Percentiles rank a stretch among this genome's conserved stretches.
Conservation (phyloP, 2,113 vertebrate species). For the Cathartes aura region DNA sequence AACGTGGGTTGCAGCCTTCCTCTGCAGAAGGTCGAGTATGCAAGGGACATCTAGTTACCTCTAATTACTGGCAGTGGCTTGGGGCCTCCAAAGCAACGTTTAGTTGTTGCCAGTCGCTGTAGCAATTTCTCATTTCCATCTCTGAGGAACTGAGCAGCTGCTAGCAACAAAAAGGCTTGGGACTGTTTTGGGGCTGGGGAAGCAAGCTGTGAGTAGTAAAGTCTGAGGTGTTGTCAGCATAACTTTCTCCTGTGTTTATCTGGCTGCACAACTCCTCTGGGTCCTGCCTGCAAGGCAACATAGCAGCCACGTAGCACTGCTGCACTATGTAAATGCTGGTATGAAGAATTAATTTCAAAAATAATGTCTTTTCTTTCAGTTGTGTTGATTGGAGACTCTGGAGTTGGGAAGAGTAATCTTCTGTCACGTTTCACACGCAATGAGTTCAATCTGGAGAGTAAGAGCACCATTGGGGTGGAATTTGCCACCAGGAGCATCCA, state of each 20-base stretch:
- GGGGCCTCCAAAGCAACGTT: neutral
- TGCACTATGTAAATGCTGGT: fast-evolving
- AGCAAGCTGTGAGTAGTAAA: neutral
- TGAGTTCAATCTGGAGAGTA: slow-evolving; percentile 98
- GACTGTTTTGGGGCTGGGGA: neutral
- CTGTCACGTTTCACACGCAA: slow-evolving; percentile 97
- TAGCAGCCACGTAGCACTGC: neutral
- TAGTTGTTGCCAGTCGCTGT: neutral
- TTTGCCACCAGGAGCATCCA: slow-evolving; percentile 97
- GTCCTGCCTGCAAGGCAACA: fast-evolving
- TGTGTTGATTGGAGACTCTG: slow-evolving; percentile 95
- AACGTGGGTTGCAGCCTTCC: neutral
- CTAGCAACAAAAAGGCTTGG: neutral
- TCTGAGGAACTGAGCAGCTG: neutral
- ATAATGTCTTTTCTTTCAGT: slow-evolving; percentile 73
- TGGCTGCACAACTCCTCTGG: neutral
- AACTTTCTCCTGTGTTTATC: neutral
- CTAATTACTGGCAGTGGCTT: neutral
- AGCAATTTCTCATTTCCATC: neutral
- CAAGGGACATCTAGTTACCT: neutral
- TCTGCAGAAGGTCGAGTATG: neutral
- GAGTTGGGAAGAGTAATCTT: slow-evolving; percentile 96
- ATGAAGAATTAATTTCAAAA: neutral
- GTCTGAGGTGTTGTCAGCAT: neutral
- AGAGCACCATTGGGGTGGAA: slow-evolving; percentile 97